These are phyloP conservation scores for Drosophila incognita DNA, from an alignment of 2,888 invertebrate genomes.

Conservation along the genomic window DNA sequence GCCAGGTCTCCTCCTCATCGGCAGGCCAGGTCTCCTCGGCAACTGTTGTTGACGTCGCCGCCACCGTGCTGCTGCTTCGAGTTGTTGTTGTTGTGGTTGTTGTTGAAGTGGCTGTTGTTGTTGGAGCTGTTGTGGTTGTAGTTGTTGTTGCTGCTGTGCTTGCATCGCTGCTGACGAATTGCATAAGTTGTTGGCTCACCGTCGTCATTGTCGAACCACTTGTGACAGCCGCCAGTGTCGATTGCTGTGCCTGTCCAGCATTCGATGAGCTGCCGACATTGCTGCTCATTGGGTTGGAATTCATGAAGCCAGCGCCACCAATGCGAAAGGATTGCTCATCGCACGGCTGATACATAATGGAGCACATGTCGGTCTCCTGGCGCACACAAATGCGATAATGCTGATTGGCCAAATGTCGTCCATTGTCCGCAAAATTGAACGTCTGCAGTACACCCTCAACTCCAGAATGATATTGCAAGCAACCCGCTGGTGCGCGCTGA, in stretches of 20 bases:
- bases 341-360: constrained; percentile 91
- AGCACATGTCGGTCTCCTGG: constrained; percentile 89
- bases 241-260: constrained; percentile 13
- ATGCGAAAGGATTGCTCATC: constrained; percentile 91
- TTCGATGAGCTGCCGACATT: background rate
- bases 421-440: constrained; percentile 93
- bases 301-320: constrained; percentile 84
- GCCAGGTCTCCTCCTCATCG: constrained; percentile 12
- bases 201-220: constrained; percentile 9
- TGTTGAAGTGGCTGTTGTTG: constrained; percentile 23
- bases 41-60: constrained; percentile 46
- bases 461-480: constrained; percentile 90
- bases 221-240: background rate
- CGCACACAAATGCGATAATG: constrained; percentile 92
- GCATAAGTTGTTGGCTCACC: constrained; percentile 15
- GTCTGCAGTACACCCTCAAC: constrained; percentile 88
- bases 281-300: constrained; percentile 10
- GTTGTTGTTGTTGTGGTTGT: constrained; percentile 15
- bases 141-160: constrained; percentile 30
- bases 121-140: background rate
- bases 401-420: constrained; percentile 91
- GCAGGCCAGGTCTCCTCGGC: background rate
- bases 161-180: constrained; percentile 14
- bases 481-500: constrained; percentile 91
- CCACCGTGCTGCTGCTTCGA: constrained; percentile 34